Evolutionary conservation across 1,140 invertebrate species (phyloP).

Genomic region (Ephestia elutella): DNA sequence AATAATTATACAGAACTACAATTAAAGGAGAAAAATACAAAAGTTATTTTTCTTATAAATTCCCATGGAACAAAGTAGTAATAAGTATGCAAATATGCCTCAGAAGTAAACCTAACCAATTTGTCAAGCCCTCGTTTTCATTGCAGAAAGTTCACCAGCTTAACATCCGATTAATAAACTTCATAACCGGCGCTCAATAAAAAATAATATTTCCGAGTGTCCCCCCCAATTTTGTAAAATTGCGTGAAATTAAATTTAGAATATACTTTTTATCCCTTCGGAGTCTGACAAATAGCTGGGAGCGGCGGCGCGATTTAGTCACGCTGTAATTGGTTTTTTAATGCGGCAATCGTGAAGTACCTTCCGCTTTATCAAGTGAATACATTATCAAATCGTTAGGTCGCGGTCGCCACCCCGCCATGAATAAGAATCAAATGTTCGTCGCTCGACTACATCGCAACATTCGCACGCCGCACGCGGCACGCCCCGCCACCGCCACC

Average conservation of each 20-base stretch:
- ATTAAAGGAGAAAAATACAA: too few species aligned
- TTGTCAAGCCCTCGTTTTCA: background rate
- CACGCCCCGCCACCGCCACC: background rate
- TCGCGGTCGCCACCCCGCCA: conserved; percentile 52
- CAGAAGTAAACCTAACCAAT: background rate
- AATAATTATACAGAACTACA: too few species aligned
- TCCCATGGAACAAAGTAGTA: too few species aligned
- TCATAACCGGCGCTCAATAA: conserved; percentile 50
- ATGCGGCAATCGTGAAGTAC: conserved; percentile 66
- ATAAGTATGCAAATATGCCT: background rate
- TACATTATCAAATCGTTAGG: conserved; percentile 74
- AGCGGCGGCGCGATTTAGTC: conserved; percentile 66
- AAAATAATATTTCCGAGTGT: conserved; percentile 56
- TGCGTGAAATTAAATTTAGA: conserved; percentile 74
- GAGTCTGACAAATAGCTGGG: conserved; percentile 70
- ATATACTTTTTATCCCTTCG: conserved; percentile 67
- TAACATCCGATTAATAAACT: conserved; percentile 40
- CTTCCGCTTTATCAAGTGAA: conserved; percentile 73
- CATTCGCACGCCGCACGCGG: conserved; percentile 15
- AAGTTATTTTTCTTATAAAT: too few species aligned
- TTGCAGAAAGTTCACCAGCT: background rate
- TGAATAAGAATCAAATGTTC: conserved; percentile 69
- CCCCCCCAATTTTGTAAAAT: conserved; percentile 64
- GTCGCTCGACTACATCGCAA: conserved; percentile 30
- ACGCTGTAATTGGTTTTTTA: conserved; percentile 74